Evolutionary conservation across 2,113 vertebrate species (phyloP).

Genomic region (Nesoenas mayeri): DNA sequence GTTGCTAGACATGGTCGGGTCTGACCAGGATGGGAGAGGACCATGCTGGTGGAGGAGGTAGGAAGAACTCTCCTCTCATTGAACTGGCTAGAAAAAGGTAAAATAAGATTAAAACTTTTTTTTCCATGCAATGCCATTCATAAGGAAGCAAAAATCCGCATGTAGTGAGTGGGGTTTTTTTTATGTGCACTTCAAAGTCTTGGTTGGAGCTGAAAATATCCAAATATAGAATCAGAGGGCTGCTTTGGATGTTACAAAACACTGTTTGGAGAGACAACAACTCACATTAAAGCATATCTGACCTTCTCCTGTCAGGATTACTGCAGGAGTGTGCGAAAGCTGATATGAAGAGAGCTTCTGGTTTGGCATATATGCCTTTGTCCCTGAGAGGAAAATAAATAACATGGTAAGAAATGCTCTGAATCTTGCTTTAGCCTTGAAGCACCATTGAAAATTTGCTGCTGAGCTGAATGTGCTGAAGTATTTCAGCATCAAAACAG

Average conservation of each 20-base stretch:
- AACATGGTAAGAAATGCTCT: neutral
- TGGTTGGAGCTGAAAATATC: neutral
- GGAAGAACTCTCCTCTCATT: neutral
- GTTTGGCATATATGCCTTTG: neutral
- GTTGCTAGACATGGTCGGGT: rapidly evolving
- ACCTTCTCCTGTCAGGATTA: neutral
- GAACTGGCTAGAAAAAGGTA: neutral
- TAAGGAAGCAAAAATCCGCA: neutral
- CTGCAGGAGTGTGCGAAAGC: neutral
- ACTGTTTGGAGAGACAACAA: neutral
- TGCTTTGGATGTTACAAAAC: neutral
- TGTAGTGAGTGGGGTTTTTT: neutral
- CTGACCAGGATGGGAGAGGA: neutral
- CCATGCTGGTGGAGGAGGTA: neutral
- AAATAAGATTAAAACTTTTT: neutral
- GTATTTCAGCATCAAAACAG: neutral
- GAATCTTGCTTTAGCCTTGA: neutral
- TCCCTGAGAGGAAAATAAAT: neutral
- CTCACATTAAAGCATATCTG: neutral
- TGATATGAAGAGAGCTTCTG: neutral
- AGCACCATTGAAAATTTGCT: neutral
- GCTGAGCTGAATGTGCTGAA: neutral
- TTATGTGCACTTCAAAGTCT: neutral
- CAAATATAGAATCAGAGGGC: neutral
- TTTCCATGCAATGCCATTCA: neutral